Evolutionary conservation across 2,888 invertebrate genomes (phyloP), one percentile per base, ranked within the genome.

Genomic region (Sipha maydis): DNA sequence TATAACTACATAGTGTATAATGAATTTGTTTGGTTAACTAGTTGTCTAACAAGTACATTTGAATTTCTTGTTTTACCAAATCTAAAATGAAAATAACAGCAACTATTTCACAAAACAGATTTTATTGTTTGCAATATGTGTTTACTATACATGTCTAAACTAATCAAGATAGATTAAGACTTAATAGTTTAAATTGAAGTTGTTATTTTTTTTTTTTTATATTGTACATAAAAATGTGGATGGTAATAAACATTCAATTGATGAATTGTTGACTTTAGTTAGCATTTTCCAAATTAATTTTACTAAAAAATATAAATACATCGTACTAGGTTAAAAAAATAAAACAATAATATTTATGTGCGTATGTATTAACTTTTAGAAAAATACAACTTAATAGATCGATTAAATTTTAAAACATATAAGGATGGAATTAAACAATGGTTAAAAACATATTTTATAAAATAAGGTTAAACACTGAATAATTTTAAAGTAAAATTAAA

Each of bases 321-420:
- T 31, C 38, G 3, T 82, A 82, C 21, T 31, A 67, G 67, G 41
- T 85, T 85, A 76, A 76, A 85, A 83, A 84, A 85, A 85, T 61
- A 77, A 67, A 77, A 76, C 28, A n/a, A 61, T n/a, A 84, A 41
- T 5, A 56, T 56, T 41, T 7, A 76, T 67, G 76, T 85, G 84
- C 76, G 25, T 76, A 14, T 56, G 28, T 56, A 56, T 56, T 78
- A 56, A 54, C 54, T 75, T 56, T 73, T 73, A 73, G 54, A 71
- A 75, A 73, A 80, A 71, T 54, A 73, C 17, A 83, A 71, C 28
- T 28, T 17, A 54, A 31, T 19, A 34, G 41, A 3, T 25, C 17
- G 28, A 28, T 31, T 54, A 25, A 2, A 34, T 75, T 73, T 73
- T 56, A 25, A 56, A 83, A 83, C 34, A n/a, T 73, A 41, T 48